A percentile compares a stretch with the other conserved stretches of the same genome.
phyloP scores from a whole-genome alignment of 2,797 vertebrate species.

The Lophotriccus pileatus region DNA sequence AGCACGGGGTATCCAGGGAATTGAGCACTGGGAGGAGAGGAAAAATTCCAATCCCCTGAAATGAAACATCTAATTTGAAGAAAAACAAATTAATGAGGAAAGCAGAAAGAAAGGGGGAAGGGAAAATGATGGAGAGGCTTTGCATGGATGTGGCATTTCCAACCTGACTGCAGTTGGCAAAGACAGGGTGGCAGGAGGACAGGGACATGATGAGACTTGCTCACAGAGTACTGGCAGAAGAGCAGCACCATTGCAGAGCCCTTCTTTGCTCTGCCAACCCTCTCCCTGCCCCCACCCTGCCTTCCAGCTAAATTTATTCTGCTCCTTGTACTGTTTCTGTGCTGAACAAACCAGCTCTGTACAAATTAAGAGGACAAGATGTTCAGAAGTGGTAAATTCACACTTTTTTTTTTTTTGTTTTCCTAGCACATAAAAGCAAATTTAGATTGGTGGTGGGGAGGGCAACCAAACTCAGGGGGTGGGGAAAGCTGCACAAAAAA shows the following conservation, averaged over 20 bases:
- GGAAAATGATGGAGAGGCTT: neutral
- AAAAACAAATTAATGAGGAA: neutral
- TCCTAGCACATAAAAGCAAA: slow-evolving; percentile 48
- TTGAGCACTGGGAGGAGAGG: neutral
- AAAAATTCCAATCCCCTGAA: rapidly evolving
- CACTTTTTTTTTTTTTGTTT: slow-evolving; percentile 7
- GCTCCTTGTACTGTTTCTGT: neutral
- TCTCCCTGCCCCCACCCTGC: neutral
- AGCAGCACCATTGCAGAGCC: neutral
- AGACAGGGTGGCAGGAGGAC: neutral
- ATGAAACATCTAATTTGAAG: neutral
- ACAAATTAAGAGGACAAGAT: slow-evolving; percentile 62
- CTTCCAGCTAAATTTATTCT: slow-evolving; percentile 41
- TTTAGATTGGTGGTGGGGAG: slow-evolving; percentile 26
- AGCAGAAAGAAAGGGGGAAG: neutral
- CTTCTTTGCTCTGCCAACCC: neutral
- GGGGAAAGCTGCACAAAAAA: neutral
- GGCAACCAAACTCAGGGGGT: neutral
- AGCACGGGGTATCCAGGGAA: neutral
- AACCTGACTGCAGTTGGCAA: neutral
- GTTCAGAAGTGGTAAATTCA: slow-evolving; percentile 61
- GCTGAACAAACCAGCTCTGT: slow-evolving; percentile 15
- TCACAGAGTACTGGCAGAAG: neutral
- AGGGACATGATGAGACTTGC: neutral
- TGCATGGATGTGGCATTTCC: neutral